A percentile compares a stretch with the other conserved stretches of the same genome.
These are phyloP conservation scores for Phylloscopus whistleri DNA, from an alignment of 2,113 vertebrate species.

Conservation along the genomic window DNA sequence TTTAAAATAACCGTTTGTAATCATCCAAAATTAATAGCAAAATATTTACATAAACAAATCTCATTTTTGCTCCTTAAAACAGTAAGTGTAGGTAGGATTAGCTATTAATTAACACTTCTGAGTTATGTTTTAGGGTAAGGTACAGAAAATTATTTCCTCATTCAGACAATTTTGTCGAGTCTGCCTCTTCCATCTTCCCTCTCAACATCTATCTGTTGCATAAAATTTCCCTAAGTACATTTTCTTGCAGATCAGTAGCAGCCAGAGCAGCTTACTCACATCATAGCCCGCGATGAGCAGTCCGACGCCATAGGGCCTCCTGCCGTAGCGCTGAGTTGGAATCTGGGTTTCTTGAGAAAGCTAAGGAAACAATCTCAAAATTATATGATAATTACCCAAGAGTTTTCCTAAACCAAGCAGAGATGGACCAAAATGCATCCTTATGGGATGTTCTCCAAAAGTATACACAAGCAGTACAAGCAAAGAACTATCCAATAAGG, in stretches of 20 bases:
- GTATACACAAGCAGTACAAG: neutral
- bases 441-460: neutral
- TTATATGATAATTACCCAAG: neutral
- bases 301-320: constrained; percentile 94
- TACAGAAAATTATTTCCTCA: neutral
- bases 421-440: neutral
- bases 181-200: neutral
- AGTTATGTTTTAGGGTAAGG: neutral
- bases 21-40: neutral
- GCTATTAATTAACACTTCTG: neutral
- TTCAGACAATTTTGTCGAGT: neutral
- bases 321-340: constrained; percentile 94
- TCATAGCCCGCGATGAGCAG: constrained; percentile 96
- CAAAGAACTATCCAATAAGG: neutral
- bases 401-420: neutral
- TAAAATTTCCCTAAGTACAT: neutral
- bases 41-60: neutral
- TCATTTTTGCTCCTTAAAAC: neutral
- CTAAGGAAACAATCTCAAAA: constrained; percentile 66
- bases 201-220: neutral
- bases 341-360: constrained; percentile 90
- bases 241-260: neutral
- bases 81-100: neutral
- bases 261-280: constrained; percentile 74
- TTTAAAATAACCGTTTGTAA: neutral